Conservation (phyloP, 2,113 vertebrate genomes). For the Vulpes ferrilata region DNA sequence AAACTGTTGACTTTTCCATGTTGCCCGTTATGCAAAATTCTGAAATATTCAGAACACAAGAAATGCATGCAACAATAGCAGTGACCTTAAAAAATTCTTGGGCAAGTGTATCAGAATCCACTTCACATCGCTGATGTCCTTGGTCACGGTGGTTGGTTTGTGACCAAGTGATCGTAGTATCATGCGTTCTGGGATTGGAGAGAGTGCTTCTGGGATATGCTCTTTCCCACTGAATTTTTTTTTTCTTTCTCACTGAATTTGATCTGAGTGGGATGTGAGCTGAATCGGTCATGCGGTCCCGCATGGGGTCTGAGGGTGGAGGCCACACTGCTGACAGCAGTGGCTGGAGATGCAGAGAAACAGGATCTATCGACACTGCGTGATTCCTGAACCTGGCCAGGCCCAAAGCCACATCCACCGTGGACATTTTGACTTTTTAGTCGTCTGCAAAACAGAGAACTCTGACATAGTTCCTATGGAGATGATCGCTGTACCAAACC, state of each 20-base stretch:
- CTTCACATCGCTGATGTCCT: slow-evolving; percentile 7
- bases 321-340: accelerated
- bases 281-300: accelerated
- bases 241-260: not conserved
- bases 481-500: too few species aligned
- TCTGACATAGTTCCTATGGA: too few species aligned
- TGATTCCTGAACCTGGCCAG: not conserved
- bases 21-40: slow-evolving; percentile 69
- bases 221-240: not conserved
- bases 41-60: slow-evolving; percentile 64
- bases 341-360: not conserved
- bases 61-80: slow-evolving; percentile 28
- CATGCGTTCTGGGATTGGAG: not conserved
- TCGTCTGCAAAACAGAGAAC: not conserved
- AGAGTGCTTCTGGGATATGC: not conserved
- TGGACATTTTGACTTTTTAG: not conserved
- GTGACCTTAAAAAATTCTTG: slow-evolving; percentile 56
- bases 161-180: not conserved
- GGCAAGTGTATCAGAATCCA: slow-evolving; percentile 21
- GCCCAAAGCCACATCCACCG: not conserved
- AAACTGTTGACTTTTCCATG: slow-evolving; percentile 56
- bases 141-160: not conserved
- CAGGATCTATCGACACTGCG: not conserved
- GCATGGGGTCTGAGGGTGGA: not conserved
- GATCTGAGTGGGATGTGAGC: not conserved